phyloP scores from a whole-genome alignment of 2,888 invertebrate species.

The Cylloceria caligata region DNA sequence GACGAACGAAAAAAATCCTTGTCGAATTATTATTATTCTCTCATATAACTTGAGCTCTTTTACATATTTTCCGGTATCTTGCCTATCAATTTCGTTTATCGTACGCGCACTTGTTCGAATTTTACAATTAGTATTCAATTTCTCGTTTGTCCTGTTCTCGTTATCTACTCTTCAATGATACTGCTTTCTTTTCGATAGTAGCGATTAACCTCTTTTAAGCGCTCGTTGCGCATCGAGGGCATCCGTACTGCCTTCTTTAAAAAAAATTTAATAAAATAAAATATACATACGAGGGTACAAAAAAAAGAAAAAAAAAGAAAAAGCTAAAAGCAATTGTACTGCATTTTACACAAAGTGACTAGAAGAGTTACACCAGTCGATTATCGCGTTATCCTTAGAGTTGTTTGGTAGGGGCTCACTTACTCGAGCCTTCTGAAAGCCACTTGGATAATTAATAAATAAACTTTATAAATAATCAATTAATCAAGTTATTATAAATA shows the following conservation, averaged over 20 bases:
- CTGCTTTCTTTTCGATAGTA: constrained; percentile 31
- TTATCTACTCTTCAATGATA: constrained; percentile 22
- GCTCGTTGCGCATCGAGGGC: constrained; percentile 52
- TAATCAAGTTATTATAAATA: constrained; percentile 77
- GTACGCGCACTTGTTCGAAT: constrained; percentile 23
- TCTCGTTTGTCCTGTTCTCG: constrained; percentile 19
- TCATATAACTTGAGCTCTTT: constrained; percentile 53
- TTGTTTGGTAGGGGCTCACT: constrained; percentile 73
- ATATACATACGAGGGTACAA: constrained; percentile 16
- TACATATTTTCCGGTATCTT: constrained; percentile 32
- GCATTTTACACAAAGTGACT: constrained; percentile 57
- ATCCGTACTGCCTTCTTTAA: constrained; percentile 39
- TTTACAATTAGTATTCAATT: constrained; percentile 42
- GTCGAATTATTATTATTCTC: constrained; percentile 54
- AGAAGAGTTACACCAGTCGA: constrained; percentile 60
- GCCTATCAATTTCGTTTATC: constrained; percentile 24
- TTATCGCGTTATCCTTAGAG: constrained; percentile 69
- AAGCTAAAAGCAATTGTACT: constrained; percentile 45
- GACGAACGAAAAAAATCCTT: constrained; percentile 19
- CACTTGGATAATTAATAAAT: constrained; percentile 74
- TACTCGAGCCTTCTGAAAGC: constrained; percentile 73
- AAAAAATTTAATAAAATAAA: constrained; percentile 31
- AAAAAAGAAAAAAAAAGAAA: too few species aligned
- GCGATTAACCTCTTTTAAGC: constrained; percentile 40
- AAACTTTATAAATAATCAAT: constrained; percentile 78